Evolutionary conservation across 2,797 vertebrate genomes (phyloP).

Genomic region (Crocodylus rhombifer): DNA sequence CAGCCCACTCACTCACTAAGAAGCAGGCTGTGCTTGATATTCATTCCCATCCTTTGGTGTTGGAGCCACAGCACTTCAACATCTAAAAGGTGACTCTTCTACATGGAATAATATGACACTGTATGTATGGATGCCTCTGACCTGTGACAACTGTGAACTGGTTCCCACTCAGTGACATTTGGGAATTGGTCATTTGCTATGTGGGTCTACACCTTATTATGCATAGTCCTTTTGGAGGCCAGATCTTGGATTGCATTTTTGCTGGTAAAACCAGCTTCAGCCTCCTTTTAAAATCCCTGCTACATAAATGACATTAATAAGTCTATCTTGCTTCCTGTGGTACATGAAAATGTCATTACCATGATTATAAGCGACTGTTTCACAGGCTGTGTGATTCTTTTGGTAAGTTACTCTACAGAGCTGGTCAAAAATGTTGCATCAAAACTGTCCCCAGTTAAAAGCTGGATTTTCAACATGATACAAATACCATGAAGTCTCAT

Average conservation of each 20-base stretch:
- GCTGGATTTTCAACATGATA: neutral
- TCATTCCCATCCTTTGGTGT: no score
- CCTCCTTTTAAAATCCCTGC: neutral
- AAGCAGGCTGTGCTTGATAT: no score
- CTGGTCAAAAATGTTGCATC: conserved; percentile 6
- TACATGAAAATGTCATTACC: no score
- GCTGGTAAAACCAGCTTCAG: conserved; percentile 4
- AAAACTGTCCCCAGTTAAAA: conserved; percentile 9
- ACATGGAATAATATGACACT: no score
- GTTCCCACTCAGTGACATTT: neutral
- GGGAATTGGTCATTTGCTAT: neutral
- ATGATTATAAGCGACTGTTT: neutral
- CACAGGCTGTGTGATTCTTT: neutral
- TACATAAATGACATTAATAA: no score
- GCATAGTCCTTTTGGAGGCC: neutral
- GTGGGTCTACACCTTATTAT: neutral
- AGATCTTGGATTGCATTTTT: neutral
- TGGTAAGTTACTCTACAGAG: conserved; percentile 15
- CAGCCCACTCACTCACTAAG: no score
- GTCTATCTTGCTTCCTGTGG: no score
- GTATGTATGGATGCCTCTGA: no score
- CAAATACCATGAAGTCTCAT: no score
- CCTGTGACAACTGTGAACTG: neutral
- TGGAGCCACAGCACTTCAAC: no score
- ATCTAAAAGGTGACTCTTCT: no score